Base-by-base conservation (phyloP, 2,888 invertebrate species). In the Didymodactylos carnosus region DNA sequence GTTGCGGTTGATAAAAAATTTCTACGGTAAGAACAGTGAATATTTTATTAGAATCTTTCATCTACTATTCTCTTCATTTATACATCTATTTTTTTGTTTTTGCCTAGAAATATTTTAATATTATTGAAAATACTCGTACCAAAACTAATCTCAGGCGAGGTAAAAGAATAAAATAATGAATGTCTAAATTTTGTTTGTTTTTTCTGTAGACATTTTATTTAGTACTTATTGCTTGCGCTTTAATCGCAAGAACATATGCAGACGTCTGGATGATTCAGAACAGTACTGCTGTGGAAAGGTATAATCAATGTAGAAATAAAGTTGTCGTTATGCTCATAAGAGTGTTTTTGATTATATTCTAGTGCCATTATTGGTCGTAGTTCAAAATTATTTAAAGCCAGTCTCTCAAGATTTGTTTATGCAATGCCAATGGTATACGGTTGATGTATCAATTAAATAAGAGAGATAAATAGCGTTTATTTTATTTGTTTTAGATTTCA, bases 181-280 rank as follows among this genome's bases (percentile, higher is more conserved):
- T 39, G 25, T 43, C 5, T 70, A 1, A 1, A 70, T 16, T 35
- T 16, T 13, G 3, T n/a, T 69, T 39, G 27, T 27, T n/a, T 23
- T 10, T 19, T 23, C 27, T 27, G 19, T 25, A 73, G 73, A 39
- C 16, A 35, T n/a, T 41, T 2, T 84, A 83, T 76, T 76, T 83
- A 70, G 39, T 79, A 4, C 72, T 85, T 40, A 85, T 86, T 69
- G 95, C 94, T 0, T 81, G 85, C 7, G 88, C 92, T 7, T 86
- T 98, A 53, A 87, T 94, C 29, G 88, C 91, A 3, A 87, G 95
- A 78, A 94, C 97, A 0, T 87, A 93, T 78, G 94, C 94, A 80
- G 98, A 98, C 84, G 87, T 98, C 72, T 98, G 94, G 94, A 89
- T 97, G 86, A 98, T 98, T 78, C 90, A 91, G 80, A 92, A 91